Percentiles rank a stretch among this genome's conserved stretches.
Conservation (phyloP, 2,113 vertebrate species). For the Indicator indicator region DNA sequence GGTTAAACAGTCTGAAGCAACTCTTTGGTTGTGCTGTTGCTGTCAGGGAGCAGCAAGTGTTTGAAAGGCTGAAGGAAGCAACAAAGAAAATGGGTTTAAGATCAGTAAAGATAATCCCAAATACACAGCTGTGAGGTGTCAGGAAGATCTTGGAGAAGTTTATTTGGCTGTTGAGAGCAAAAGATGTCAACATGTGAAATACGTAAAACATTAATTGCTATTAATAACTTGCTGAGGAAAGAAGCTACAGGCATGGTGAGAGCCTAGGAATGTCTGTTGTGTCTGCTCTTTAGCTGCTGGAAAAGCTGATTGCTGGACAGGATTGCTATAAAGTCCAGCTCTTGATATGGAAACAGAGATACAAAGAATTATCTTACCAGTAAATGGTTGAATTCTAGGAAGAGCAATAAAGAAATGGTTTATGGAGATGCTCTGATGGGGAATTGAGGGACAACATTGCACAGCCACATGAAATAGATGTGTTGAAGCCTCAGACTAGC, state of each 20-base stretch:
- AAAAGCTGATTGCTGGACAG: neutral
- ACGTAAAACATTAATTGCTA: neutral
- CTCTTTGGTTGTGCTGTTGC: neutral
- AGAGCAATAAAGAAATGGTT: neutral
- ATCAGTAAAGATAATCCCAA: neutral
- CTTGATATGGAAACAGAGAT: neutral
- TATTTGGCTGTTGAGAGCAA: neutral
- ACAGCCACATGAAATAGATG: neutral
- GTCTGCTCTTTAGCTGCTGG: neutral
- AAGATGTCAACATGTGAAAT: neutral
- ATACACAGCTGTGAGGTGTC: neutral
- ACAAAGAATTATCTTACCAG: neutral
- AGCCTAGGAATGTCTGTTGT: neutral
- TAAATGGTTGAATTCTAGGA: neutral
- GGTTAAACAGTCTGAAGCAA: neutral
- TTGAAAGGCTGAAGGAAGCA: neutral
- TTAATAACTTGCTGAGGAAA: neutral
- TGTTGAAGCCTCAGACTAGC: neutral
- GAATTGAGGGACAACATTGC: neutral
- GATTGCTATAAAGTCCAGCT: neutral
- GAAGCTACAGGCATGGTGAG: neutral
- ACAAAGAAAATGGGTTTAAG: neutral
- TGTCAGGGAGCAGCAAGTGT: neutral
- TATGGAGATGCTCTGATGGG: neutral
- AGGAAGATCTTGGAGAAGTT: neutral